These are phyloP conservation scores for Amyelois transitella DNA, from an alignment of 1,140 invertebrate species.

Conservation along the genomic window DNA sequence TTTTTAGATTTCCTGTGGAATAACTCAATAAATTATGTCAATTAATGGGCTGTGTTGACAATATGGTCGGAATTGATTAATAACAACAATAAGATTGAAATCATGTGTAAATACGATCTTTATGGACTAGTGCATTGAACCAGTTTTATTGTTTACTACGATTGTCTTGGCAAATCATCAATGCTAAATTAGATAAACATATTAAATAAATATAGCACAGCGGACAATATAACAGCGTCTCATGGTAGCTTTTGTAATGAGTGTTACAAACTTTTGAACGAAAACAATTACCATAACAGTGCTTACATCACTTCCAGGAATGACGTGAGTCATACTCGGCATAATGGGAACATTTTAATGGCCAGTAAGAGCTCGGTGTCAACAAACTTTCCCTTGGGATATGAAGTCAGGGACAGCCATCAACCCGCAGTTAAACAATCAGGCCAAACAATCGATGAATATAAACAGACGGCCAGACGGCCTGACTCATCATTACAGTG, in stretches of 20 bases:
- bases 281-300: no score
- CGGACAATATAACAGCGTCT: background rate
- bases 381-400: conserved; percentile 13
- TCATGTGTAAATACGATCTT: background rate
- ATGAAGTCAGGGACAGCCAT: conserved; percentile 45
- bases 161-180: conserved; percentile 29
- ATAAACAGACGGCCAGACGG: conserved; percentile 28
- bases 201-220: background rate
- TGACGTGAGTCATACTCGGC: background rate
- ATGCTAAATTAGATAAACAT: background rate
- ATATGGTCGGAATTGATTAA: background rate
- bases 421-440: conserved; percentile 48
- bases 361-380: conserved; percentile 4
- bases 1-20: no score
- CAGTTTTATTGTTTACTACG: background rate
- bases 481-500: conserved; percentile 21
- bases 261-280: background rate
- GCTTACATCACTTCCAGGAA: background rate
- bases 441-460: conserved; percentile 33
- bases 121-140: conserved; percentile 28
- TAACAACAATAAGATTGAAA: background rate
- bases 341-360: background rate
- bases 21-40: no score
- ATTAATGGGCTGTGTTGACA: no score
- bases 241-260: background rate